Conservation (phyloP, 2,797 vertebrate genomes). For the Sitta carolinensis region DNA sequence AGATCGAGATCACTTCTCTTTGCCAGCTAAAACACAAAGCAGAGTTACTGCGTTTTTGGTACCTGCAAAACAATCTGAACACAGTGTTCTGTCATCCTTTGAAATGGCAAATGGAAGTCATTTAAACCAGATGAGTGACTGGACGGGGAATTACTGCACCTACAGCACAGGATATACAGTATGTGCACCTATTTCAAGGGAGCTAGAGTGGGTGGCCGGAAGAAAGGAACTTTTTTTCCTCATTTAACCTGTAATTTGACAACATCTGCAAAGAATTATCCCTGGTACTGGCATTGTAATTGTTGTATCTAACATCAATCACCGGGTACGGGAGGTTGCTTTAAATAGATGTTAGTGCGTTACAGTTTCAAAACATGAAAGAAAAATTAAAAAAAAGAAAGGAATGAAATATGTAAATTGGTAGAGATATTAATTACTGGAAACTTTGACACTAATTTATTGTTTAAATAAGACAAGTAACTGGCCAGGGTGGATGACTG, state of each 20-base stretch:
- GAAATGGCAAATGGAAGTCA: conserved; percentile 80
- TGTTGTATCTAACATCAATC: conserved; percentile 92
- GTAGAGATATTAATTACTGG: conserved; percentile 63
- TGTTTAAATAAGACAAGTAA: conserved; percentile 11
- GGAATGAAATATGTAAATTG: conserved; percentile 62
- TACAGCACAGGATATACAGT: conserved; percentile 80
- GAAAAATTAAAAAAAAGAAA: neutral
- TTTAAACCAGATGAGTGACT: conserved; percentile 80
- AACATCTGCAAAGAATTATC: conserved; percentile 95
- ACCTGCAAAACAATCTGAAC: conserved; percentile 75
- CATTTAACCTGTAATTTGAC: conserved; percentile 86
- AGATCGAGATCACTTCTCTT: conserved; percentile 57
- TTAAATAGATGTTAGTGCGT: conserved; percentile 83
- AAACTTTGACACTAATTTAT: conserved; percentile 52
- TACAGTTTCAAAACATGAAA: conserved; percentile 81
- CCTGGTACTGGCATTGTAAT: conserved; percentile 84
- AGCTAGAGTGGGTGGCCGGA: conserved; percentile 89
- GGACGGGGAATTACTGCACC: conserved; percentile 76
- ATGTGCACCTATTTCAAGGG: conserved; percentile 82
- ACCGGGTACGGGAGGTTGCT: conserved; percentile 79
- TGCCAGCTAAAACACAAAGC: conserved; percentile 75
- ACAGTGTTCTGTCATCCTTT: conserved; percentile 75
- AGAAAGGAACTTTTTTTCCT: conserved; percentile 77
- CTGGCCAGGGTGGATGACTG: neutral
- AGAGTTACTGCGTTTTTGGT: conserved; percentile 65